Percentiles rank a stretch among this genome's conserved stretches.
phyloP scores from a whole-genome alignment of 2,888 invertebrate species.

The Fissipunctia ypsillon region DNA sequence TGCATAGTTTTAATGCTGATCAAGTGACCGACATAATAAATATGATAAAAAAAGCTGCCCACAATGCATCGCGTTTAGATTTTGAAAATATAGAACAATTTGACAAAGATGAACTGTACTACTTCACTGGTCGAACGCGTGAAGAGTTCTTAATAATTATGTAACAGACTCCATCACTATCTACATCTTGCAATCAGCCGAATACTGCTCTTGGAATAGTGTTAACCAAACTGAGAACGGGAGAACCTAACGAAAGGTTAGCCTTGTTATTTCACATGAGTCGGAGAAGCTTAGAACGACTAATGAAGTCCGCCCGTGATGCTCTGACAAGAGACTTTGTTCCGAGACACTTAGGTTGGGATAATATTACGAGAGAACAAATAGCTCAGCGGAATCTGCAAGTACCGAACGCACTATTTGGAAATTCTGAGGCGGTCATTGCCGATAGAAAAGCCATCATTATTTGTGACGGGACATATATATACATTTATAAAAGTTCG shows the following conservation, averaged over 20 bases:
- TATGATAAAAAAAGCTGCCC: background rate
- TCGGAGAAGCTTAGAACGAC: background rate
- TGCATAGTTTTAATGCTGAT: background rate
- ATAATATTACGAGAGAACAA: too few species aligned
- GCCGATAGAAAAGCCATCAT: too few species aligned
- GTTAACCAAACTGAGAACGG: too few species aligned
- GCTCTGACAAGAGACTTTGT: background rate
- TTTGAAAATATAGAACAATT: background rate
- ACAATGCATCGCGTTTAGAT: background rate
- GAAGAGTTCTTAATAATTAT: background rate
- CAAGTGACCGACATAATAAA: slow-evolving; percentile 1
- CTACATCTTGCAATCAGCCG: background rate
- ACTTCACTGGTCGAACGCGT: background rate
- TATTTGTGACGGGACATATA: too few species aligned
- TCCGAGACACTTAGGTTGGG: background rate
- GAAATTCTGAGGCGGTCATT: too few species aligned
- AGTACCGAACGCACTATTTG: too few species aligned
- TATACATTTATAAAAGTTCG: background rate
- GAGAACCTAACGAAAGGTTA: too few species aligned
- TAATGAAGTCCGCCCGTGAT: background rate
- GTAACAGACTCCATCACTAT: background rate
- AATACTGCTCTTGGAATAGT: too few species aligned
- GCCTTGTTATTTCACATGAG: background rate
- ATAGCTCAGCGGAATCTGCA: too few species aligned
- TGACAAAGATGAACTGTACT: background rate